Evolutionary conservation across 2,797 vertebrate genomes (phyloP).

Genomic region (Eremophila alpestris): DNA sequence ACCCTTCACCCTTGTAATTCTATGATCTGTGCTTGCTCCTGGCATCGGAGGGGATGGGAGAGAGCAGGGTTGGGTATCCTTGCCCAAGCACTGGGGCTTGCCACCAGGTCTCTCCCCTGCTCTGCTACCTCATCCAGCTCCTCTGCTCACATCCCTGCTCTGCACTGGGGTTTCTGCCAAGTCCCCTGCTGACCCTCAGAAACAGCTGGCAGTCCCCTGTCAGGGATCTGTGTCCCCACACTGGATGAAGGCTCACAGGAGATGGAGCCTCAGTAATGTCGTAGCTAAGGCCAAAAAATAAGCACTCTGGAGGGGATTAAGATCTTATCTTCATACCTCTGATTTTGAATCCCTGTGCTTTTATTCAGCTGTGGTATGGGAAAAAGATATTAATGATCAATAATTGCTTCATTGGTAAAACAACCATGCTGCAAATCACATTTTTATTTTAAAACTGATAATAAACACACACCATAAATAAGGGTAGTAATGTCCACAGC

Average conservation of each 20-base stretch:
- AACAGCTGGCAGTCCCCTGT: neutral
- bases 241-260: neutral
- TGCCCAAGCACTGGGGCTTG: neutral
- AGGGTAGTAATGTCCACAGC: slow-evolving; percentile 3
- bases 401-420: slow-evolving; percentile 39
- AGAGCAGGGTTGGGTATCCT: neutral
- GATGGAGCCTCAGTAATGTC: neutral
- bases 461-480: slow-evolving; percentile 40
- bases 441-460: slow-evolving; percentile 40
- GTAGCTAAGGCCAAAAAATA: neutral
- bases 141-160: neutral
- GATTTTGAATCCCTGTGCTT: neutral
- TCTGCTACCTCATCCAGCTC: neutral
- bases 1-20: neutral
- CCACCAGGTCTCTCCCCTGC: neutral
- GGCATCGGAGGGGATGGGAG: neutral
- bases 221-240: neutral
- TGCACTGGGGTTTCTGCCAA: neutral
- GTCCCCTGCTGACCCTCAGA: neutral
- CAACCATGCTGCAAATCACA: neutral
- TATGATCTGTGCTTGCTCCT: neutral
- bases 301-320: neutral
- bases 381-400: slow-evolving; percentile 21
- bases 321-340: neutral
- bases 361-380: neutral